These are phyloP conservation scores for Drosophila arizonae DNA, from an alignment of 1,140 invertebrate genomes.

Conservation along the genomic window DNA sequence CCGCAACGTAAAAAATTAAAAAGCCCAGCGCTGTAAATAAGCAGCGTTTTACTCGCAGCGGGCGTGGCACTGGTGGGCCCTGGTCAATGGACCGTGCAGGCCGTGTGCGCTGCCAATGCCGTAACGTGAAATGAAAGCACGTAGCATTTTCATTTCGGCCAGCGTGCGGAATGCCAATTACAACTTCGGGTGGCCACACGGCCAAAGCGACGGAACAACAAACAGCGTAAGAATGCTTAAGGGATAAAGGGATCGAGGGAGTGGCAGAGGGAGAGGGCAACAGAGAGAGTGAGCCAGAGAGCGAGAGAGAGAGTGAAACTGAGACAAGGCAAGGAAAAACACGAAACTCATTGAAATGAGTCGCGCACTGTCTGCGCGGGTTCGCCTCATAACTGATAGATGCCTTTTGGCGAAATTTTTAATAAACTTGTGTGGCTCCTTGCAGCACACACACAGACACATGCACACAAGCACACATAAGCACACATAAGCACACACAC, in stretches of 20 bases:
- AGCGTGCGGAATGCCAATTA: conserved; percentile 80
- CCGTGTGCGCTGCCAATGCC: conserved; percentile 39
- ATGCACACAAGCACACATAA: conserved; percentile 7
- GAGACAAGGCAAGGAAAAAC: conserved; percentile 17
- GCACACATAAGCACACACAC: background rate
- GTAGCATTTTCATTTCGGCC: conserved; percentile 81
- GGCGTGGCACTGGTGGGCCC: conserved; percentile 13
- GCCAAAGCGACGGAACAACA: conserved; percentile 9
- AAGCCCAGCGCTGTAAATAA: conserved; percentile 62
- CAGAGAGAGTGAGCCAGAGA: background rate
- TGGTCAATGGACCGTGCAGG: conserved; percentile 72
- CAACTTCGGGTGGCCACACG: conserved; percentile 62
- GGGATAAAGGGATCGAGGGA: background rate
- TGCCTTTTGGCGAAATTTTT: conserved; percentile 73
- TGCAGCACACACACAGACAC: conserved; percentile 9
- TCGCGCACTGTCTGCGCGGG: conserved; percentile 53
- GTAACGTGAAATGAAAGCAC: conserved; percentile 78
- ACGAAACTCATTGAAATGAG: conserved; percentile 75
- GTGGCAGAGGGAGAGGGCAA: background rate
- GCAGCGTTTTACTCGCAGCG: conserved; percentile 37
- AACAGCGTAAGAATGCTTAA: conserved; percentile 5
- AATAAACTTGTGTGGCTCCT: conserved; percentile 62
- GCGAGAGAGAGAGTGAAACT: background rate
- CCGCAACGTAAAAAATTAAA: conserved; percentile 74
- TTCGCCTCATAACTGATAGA: conserved; percentile 67